Evolutionary conservation across 92 coral and sea anemone species (phyloP).

Genomic region (Montipora capitata): DNA sequence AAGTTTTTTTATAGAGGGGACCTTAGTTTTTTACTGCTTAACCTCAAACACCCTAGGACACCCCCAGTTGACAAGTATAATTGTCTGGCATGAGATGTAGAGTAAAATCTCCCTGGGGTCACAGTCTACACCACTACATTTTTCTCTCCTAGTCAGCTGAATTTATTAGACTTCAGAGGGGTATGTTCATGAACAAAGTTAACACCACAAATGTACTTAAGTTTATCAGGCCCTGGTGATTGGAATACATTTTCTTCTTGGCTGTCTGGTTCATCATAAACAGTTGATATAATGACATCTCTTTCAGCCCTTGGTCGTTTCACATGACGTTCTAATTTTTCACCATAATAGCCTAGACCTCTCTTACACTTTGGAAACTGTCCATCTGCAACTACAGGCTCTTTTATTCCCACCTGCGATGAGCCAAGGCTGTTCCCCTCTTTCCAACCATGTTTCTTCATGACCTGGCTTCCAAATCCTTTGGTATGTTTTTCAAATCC

Average conservation of each 20-base stretch:
- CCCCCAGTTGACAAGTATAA: too few relatives aligned
- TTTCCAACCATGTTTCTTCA: slow-evolving; percentile 95
- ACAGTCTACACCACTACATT: too few relatives aligned
- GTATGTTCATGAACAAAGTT: slow-evolving; percentile 81
- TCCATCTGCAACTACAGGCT: slow-evolving; percentile 93
- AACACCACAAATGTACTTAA: slow-evolving; percentile 84
- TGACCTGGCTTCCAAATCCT: slow-evolving; percentile 92
- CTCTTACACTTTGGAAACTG: slow-evolving; percentile 92
- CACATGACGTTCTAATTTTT: slow-evolving; percentile 85
- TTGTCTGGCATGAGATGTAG: too few relatives aligned
- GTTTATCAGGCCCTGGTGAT: slow-evolving; percentile 87
- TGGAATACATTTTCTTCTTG: slow-evolving; percentile 75
- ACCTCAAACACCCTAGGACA: too few relatives aligned
- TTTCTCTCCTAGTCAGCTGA: too few relatives aligned
- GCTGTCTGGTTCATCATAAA: slow-evolving; percentile 87
- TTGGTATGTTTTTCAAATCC: slow-evolving; percentile 95
- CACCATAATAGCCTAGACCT: slow-evolving; percentile 96
- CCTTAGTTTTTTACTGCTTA: too few relatives aligned
- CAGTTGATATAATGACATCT: slow-evolving; percentile 89
- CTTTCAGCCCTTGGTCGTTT: slow-evolving; percentile 89
- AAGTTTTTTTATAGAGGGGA: too few relatives aligned
- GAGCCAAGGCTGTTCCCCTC: slow-evolving; percentile 93
- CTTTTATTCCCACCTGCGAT: slow-evolving; percentile 86
- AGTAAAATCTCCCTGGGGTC: too few relatives aligned
- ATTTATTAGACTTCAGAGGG: neutral